Base-by-base conservation (phyloP, 1,140 invertebrate species). In the Acromyrmex echinatior region DNA sequence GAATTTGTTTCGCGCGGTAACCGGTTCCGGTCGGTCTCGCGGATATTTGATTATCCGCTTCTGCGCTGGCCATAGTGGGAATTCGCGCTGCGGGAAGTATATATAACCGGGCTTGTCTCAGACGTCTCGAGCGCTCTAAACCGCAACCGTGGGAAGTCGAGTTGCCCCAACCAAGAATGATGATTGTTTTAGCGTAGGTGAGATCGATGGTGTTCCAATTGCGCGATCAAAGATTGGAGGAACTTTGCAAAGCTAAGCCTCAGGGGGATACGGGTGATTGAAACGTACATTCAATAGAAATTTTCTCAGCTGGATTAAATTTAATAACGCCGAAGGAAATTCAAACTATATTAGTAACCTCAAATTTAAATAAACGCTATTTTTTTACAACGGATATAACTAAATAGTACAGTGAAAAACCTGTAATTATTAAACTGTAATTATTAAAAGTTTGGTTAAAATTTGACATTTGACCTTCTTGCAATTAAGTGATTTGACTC, bases 1-100 rank as follows among this genome's bases (percentile, higher is more conserved):
- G 71, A 86, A 89, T 89, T 89, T 89, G 86, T 89, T 80, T 89
- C 45, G 65, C 87, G 51, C 62, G 65, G 51, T 49, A 86, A 65
- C 77, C n/a, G 21, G 45, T 82, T 51, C 66, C 39, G 25, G 21
- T 21, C 60, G 51, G 49, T 18, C 18, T 18, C 73, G 31, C 63
- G 70, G 87, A 86, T 89, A 89, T 89, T 89, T 89, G 81, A 89
- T 89, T 89, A 89, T 80, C 65, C 86, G 73, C 87, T 68, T 86
- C 66, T 10, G 53, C n/a, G 49, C 16, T 18, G 31, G 51, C 53
- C 12, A 39, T 62, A 10, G 39, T 28, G 58, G 56, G 80, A 81
- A 81, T 81, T 81, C 56, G 31, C 51, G n/a, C 60, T 31, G 49
- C 31, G 53, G 39, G 60, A 49, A 39, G 21, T 80, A 58, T 70